A percentile compares a stretch with the other conserved stretches of the same genome.
phyloP scores from a whole-genome alignment of 92 coral and sea anemone genomes.

The Zoanthus solanderi region DNA sequence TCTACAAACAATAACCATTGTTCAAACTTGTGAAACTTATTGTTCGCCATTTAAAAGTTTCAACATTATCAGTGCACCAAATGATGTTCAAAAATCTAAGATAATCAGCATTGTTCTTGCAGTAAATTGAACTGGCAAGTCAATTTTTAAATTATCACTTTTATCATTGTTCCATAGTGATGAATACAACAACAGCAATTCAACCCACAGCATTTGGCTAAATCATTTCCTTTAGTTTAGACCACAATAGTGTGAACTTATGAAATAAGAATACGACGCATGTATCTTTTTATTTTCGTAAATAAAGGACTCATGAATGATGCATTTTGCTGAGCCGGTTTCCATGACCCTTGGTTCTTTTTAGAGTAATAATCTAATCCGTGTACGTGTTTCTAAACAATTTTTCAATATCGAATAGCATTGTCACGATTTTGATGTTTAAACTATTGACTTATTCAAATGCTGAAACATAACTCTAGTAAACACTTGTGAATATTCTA shows the following conservation, averaged over 20 bases:
- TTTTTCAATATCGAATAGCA: constrained; percentile 34
- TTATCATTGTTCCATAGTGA: background rate
- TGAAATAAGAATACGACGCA: background rate
- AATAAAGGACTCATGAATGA: background rate
- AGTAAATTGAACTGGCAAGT: background rate
- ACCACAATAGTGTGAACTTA: background rate
- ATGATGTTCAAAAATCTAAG: background rate
- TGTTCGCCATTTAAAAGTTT: background rate
- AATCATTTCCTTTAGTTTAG: background rate
- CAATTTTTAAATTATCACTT: background rate
- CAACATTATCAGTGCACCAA: background rate
- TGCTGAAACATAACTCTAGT: constrained; percentile 23
- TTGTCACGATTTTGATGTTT: constrained; percentile 29
- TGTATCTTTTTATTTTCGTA: background rate
- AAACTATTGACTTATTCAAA: constrained; percentile 21
- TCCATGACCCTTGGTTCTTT: constrained; percentile 16
- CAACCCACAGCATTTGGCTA: background rate
- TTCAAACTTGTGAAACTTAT: constrained; percentile 25
- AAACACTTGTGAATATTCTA: constrained; percentile 17
- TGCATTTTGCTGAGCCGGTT: background rate
- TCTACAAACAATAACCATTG: constrained; percentile 18
- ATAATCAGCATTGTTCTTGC: background rate
- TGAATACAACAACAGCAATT: background rate
- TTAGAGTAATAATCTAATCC: constrained; percentile 7
- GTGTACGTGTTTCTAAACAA: constrained; percentile 15